Base-by-base conservation (phyloP, 1,140 invertebrate genomes). In the Octopus sinensis region DNA sequence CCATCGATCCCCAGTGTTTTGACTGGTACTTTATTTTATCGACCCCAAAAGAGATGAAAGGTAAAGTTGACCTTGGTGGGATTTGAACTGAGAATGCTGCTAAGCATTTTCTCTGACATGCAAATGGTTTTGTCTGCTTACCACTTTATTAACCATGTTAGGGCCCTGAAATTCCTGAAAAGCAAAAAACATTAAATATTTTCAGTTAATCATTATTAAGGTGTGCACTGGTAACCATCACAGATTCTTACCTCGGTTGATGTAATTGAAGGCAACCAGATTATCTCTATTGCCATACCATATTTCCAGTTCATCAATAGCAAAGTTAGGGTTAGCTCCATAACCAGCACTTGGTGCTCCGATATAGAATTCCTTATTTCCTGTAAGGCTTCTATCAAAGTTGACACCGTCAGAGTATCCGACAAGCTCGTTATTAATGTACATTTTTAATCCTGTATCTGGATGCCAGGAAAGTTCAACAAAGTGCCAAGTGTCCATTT, bases 401-500 rank as follows among this genome's bases (percentile, higher is more conserved):
- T 71, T 17, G 80, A 51, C 5, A n/a, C 23, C 5, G 73, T 56
- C 79, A 7, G 85, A 85, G 51, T 86, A 56, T 0, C 80, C 84
- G 0, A 85, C 84, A 23, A 87, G 68, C 9, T 88, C 80, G 53
- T 86, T 85, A 83, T 91, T 87, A 7, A 90, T 81, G 81, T 86
- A 90, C n/a, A 91, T 62, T 43, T 86, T 83, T 6, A 91, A 84
- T 0, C 90, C 90, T 30, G 83, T 83, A 13, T 87, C 84, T 6
- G 86, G 87, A 76, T 89, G 87, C 89, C 89, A 90, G 17, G 89
- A 88, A 17, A 90, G 79, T 82, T 91, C 90, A 51, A 90, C 79
- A 79, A 86, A 89, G 82, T 91, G 88, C 90, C 90, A 91, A 51
- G 78, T 54, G 13, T 84, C 81, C 10, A 77, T 81, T 10, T 86